Percentiles rank a stretch among this genome's conserved stretches.
Evolutionary conservation across 2,113 vertebrate species (phyloP).

Genomic region (Anser brachyrhynchus): DNA sequence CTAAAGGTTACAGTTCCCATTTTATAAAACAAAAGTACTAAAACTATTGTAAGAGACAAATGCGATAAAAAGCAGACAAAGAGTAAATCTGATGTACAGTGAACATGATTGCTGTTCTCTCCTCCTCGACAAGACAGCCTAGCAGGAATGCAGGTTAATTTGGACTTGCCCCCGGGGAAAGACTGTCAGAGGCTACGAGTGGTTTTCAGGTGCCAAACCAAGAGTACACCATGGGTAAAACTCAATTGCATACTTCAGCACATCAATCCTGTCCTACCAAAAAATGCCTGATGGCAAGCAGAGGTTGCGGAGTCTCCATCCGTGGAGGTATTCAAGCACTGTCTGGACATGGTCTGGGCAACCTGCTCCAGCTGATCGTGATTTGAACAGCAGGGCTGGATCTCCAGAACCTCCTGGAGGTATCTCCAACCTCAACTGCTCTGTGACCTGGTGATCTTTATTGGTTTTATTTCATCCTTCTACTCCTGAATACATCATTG

Average conservation of each 20-base stretch:
- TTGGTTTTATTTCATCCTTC: neutral
- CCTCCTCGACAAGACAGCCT: neutral
- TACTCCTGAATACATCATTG: neutral
- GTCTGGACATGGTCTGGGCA: neutral
- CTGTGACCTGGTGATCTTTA: neutral
- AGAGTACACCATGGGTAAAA: neutral
- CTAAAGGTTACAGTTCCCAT: neutral
- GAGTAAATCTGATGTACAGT: neutral
- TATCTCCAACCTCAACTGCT: neutral
- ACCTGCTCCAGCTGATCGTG: neutral
- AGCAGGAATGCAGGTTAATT: neutral
- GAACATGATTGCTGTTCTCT: neutral
- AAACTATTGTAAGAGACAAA: neutral
- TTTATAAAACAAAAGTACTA: neutral
- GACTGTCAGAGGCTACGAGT: neutral
- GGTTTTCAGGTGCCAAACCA: neutral
- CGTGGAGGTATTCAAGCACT: neutral
- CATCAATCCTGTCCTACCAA: neutral
- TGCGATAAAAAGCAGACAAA: neutral
- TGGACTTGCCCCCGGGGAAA: neutral
- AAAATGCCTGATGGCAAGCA: neutral
- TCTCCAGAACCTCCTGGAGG: neutral
- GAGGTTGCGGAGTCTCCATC: neutral
- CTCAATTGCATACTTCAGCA: neutral
- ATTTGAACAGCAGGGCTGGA: neutral